A percentile compares a stretch with the other conserved stretches of the same genome.
These are phyloP conservation scores for Myoxocephalus aenaeus DNA, from an alignment of 2,797 vertebrate species.

Conservation along the genomic window DNA sequence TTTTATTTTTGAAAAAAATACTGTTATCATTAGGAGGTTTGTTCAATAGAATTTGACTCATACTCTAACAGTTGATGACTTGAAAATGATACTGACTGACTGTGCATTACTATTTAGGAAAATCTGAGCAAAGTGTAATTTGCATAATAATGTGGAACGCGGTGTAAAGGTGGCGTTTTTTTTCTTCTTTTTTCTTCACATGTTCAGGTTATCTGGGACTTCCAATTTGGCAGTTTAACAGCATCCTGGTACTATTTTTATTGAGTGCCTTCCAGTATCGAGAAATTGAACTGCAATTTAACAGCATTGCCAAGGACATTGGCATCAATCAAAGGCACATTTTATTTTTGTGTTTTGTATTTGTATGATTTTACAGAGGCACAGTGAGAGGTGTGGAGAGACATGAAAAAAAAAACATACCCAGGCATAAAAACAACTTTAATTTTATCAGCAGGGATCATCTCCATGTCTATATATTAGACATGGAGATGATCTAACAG, in stretches of 20 bases:
- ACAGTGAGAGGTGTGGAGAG: not conserved
- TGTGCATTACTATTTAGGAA: too few species aligned
- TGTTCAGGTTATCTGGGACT: constrained; percentile 12
- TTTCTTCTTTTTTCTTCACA: constrained; percentile 3
- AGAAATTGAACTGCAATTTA: constrained; percentile 28
- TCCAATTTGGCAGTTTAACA: constrained; percentile 21
- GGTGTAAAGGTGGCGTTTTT: too few species aligned
- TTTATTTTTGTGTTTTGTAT: constrained; percentile 31
- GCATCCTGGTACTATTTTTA: constrained; percentile 29
- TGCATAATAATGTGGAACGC: too few species aligned
- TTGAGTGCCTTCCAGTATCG: constrained; percentile 9
- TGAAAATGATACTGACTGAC: too few species aligned
- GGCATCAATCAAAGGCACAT: constrained; percentile 27
- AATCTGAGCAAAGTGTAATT: too few species aligned
- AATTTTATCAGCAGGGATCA: not conserved
- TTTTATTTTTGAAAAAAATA: too few species aligned
- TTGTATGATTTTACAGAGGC: constrained; percentile 2
- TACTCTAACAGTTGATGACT: too few species aligned
- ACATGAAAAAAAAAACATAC: not conserved
- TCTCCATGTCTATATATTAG: not conserved
- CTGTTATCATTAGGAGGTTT: too few species aligned
- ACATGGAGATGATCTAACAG: not conserved
- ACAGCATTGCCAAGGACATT: constrained; percentile 33
- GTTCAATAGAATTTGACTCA: too few species aligned
- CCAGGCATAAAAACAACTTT: not conserved